A percentile compares a stretch with the other conserved stretches of the same genome.
Conservation (phyloP, 2,113 vertebrate genomes). For the Mola mola region DNA sequence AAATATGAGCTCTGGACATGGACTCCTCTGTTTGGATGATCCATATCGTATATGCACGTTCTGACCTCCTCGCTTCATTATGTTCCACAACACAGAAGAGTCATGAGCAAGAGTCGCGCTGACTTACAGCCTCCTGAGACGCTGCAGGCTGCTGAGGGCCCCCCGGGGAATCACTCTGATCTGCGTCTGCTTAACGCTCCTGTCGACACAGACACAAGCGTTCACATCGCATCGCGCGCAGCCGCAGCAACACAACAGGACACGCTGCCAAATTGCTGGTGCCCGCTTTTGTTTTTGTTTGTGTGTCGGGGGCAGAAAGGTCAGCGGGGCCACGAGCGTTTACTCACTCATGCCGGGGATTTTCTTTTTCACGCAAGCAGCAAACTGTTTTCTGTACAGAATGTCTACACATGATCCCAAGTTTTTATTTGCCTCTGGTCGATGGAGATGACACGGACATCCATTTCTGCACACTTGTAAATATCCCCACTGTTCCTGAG, state of each 20-base stretch:
- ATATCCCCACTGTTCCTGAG: constrained; percentile 40
- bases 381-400: not conserved
- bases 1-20: not conserved
- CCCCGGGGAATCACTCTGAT: constrained; percentile 58
- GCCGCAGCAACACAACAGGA: too few species aligned
- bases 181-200: constrained; percentile 66
- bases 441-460: constrained; percentile 3
- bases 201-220: constrained; percentile 52
- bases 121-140: constrained; percentile 76
- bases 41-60: constrained; percentile 21
- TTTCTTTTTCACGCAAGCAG: constrained; percentile 6
- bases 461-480: constrained; percentile 41
- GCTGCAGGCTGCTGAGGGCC: constrained; percentile 58
- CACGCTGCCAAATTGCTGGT: too few species aligned
- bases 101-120: constrained; percentile 22
- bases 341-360: too few species aligned
- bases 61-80: constrained; percentile 51
- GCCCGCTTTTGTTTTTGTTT: not conserved
- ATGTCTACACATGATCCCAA: not conserved
- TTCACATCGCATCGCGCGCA: constrained; percentile 10
- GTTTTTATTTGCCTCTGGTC: constrained; percentile 13
- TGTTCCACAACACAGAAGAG: constrained; percentile 64
- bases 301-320: too few species aligned
- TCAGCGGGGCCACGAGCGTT: too few species aligned
- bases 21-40: not conserved